Percentiles rank a stretch among this genome's conserved stretches.
Evolutionary conservation across 2,888 invertebrate species (phyloP).

Genomic region (Drosophila tanythrix): DNA sequence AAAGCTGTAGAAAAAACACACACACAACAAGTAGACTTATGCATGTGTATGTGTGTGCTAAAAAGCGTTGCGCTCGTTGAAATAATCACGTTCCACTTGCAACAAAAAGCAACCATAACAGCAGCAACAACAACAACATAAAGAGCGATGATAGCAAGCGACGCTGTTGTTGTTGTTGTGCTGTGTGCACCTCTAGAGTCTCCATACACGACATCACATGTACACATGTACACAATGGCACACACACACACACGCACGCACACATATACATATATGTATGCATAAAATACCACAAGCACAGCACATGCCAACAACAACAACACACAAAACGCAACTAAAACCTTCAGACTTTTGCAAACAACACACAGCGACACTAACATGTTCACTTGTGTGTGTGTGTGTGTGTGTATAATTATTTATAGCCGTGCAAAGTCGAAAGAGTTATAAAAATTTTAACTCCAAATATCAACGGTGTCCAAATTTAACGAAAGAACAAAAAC

Average conservation of each 20-base stretch:
- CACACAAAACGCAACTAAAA: conserved; percentile 50
- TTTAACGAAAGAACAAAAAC: conserved; percentile 10
- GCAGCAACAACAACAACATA: conserved; percentile 36
- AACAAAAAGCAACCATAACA: conserved; percentile 65
- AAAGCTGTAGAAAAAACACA: conserved; percentile 45
- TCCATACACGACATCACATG: conserved; percentile 12
- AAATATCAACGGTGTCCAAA: conserved; percentile 15
- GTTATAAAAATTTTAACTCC: conserved; percentile 40
- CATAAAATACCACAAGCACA: conserved; percentile 35
- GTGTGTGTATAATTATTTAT: conserved; percentile 50
- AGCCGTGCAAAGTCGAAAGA: conserved; percentile 54
- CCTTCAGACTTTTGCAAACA: conserved; percentile 69
- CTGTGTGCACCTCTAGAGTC: conserved; percentile 52
- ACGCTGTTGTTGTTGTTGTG: conserved; percentile 36
- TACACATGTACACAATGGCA: conserved; percentile 14
- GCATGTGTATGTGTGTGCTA: conserved; percentile 36
- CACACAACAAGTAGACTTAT: neutral
- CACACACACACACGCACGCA: conserved; percentile 20
- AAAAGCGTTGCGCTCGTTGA: conserved; percentile 69
- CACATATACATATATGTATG: conserved; percentile 10
- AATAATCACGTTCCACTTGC: conserved; percentile 84
- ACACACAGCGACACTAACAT: conserved; percentile 23
- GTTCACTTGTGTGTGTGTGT: conserved; percentile 26
- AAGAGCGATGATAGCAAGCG: conserved; percentile 51
- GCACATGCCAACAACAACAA: conserved; percentile 42